Evolutionary conservation across 1,140 invertebrate genomes (phyloP).

Genomic region (Branchinecta lynchi): DNA sequence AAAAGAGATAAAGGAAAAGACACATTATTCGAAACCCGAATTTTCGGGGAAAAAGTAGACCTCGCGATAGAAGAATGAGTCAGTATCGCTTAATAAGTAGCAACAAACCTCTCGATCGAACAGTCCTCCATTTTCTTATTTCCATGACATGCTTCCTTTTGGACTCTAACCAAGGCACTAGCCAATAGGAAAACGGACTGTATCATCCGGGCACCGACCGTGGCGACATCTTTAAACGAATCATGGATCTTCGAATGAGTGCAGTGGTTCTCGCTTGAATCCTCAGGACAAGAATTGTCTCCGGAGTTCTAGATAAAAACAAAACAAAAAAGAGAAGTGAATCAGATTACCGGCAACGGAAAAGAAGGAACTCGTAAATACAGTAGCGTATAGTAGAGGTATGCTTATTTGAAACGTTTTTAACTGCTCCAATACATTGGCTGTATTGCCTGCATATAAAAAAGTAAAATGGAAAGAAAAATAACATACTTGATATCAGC

Average conservation of each 20-base stretch:
- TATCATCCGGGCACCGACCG: background rate
- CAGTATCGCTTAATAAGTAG: too few species aligned
- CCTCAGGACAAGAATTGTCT: slow-evolving; percentile 3
- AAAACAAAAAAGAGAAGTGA: background rate
- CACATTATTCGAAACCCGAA: too few species aligned
- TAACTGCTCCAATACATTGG: too few species aligned
- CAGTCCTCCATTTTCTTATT: background rate
- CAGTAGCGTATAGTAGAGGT: too few species aligned
- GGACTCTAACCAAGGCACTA: background rate
- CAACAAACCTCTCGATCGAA: background rate
- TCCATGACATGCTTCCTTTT: background rate
- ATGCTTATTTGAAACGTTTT: too few species aligned
- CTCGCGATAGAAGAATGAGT: too few species aligned
- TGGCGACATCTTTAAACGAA: slow-evolving; percentile 1
- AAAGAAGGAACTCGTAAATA: too few species aligned
- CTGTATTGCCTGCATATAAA: too few species aligned
- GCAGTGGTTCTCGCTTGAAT: background rate
- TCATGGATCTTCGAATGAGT: background rate
- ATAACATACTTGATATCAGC: too few species aligned
- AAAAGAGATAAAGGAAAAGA: too few species aligned
- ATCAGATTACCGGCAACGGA: background rate
- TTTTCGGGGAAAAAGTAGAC: too few species aligned
- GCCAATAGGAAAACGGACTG: background rate
- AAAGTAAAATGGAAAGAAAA: too few species aligned
- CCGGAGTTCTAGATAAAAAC: background rate